Evolutionary conservation across 2,888 invertebrate species (phyloP).

Genomic region (Conomelus anceps): DNA sequence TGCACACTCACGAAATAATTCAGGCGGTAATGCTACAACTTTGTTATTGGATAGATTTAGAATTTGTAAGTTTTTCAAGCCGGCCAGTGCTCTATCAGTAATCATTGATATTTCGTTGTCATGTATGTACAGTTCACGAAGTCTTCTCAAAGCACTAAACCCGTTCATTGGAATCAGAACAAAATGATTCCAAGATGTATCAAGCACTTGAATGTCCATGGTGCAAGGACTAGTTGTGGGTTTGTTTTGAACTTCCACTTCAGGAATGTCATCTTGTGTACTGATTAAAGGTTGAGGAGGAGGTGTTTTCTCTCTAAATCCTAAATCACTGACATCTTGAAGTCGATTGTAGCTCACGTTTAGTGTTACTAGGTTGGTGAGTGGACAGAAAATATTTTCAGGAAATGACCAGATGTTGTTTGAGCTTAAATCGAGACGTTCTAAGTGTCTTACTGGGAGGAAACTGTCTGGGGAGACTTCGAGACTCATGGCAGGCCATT

Average conservation of each 20-base stretch:
- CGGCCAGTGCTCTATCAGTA: conserved; percentile 72
- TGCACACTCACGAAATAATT: conserved; percentile 71
- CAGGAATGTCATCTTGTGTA: conserved; percentile 48
- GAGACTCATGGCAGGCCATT: conserved; percentile 77
- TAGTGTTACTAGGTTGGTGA: conserved; percentile 68
- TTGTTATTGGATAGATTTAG: conserved; percentile 87
- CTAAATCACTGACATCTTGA: conserved; percentile 80
- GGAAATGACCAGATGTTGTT: conserved; percentile 88
- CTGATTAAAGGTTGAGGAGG: conserved; percentile 59
- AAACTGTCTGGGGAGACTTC: conserved; percentile 75
- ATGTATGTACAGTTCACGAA: conserved; percentile 74
- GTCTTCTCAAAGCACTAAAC: conserved; percentile 68
- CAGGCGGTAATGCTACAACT: conserved; percentile 78
- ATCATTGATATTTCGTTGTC: conserved; percentile 86
- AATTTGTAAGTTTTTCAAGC: conserved; percentile 72
- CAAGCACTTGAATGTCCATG: conserved; percentile 73
- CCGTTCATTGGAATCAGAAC: conserved; percentile 74
- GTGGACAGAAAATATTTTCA: conserved; percentile 74
- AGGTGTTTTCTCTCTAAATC: conserved; percentile 63
- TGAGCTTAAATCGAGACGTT: conserved; percentile 75
- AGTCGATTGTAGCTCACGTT: conserved; percentile 83
- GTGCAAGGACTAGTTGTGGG: conserved; percentile 48
- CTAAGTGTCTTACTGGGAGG: conserved; percentile 63
- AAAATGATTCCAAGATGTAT: conserved; percentile 78
- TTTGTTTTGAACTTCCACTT: conserved; percentile 38